Conservation (phyloP, 2,888 invertebrate genomes). For the Odontomyia ornata region DNA sequence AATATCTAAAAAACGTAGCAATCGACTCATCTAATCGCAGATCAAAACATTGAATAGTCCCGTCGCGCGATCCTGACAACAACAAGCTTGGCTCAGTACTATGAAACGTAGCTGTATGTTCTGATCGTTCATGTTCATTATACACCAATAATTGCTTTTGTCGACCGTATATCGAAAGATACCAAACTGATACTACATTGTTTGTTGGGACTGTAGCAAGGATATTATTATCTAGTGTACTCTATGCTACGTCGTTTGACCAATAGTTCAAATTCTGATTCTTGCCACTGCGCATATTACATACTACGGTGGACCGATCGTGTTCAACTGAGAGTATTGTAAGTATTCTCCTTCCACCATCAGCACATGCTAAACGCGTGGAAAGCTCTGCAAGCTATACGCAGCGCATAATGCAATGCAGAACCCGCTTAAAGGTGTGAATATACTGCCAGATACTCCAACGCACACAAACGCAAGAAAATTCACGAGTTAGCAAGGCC, state of each 20-base stretch:
- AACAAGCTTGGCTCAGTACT: too few species aligned
- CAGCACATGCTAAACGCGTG: too few species aligned
- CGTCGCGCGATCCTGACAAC: constrained; percentile 99
- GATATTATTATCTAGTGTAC: constrained; percentile 87
- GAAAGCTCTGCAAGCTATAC: too few species aligned
- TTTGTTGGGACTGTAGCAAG: constrained; percentile 98
- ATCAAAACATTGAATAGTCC: constrained; percentile 96
- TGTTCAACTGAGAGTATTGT: constrained; percentile 90
- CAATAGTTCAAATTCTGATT: too few species aligned
- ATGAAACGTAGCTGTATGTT: constrained; percentile 92
- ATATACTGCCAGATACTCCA: too few species aligned
- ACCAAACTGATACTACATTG: constrained; percentile 97
- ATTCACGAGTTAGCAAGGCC: too few species aligned
- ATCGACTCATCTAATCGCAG: constrained; percentile 83
- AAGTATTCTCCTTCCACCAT: too few species aligned
- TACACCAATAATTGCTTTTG: constrained; percentile 95
- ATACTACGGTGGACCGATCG: constrained; percentile 85
- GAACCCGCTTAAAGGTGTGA: too few species aligned
- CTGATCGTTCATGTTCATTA: constrained; percentile 93
- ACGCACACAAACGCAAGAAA: too few species aligned
- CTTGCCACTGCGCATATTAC: too few species aligned
- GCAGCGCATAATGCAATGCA: too few species aligned
- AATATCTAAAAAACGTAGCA: constrained; percentile 85
- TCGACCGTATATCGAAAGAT: constrained; percentile 84
- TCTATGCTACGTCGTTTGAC: constrained; percentile 97